phyloP scores from a whole-genome alignment of 1,140 invertebrate genomes.

The Drosophila kurseongensis region DNA sequence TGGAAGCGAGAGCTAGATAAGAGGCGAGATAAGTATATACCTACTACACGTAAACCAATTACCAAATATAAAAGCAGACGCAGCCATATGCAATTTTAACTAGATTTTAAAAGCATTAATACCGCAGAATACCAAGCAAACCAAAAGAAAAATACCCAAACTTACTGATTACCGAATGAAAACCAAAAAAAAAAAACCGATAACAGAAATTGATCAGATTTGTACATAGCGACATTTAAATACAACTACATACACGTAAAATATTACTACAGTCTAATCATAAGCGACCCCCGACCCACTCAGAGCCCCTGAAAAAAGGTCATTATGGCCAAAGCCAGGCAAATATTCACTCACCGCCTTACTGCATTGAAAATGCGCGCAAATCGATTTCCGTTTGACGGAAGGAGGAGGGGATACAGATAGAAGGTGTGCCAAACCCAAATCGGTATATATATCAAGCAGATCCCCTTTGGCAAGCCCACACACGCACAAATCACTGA shows the following conservation, averaged over 20 bases:
- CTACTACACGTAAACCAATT: constrained; percentile 74
- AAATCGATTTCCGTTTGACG: constrained; percentile 28
- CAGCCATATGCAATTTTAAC: constrained; percentile 81
- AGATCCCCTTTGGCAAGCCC: constrained; percentile 46
- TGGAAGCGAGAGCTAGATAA: constrained; percentile 47
- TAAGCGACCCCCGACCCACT: constrained; percentile 51
- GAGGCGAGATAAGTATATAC: constrained; percentile 67
- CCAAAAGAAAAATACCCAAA: constrained; percentile 60
- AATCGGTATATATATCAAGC: constrained; percentile 58
- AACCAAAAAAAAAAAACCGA: constrained; percentile 43
- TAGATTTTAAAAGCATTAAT: constrained; percentile 83
- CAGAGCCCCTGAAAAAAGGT: constrained; percentile 18
- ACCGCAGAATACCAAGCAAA: constrained; percentile 64
- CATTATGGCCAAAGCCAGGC: constrained; percentile 31
- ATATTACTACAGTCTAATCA: constrained; percentile 81
- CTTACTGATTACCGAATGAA: constrained; percentile 63
- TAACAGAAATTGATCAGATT: constrained; percentile 68
- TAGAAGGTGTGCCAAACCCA: constrained; percentile 45
- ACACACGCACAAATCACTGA: constrained; percentile 36
- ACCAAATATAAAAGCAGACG: constrained; percentile 77
- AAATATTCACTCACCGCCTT: constrained; percentile 42
- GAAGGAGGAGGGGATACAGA: constrained; percentile 6
- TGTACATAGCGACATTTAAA: constrained; percentile 80
- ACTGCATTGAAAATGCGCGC: constrained; percentile 63
- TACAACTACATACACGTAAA: constrained; percentile 77